Conservation (phyloP, 1,140 invertebrate species). For the Lordiphosa collinella region DNA sequence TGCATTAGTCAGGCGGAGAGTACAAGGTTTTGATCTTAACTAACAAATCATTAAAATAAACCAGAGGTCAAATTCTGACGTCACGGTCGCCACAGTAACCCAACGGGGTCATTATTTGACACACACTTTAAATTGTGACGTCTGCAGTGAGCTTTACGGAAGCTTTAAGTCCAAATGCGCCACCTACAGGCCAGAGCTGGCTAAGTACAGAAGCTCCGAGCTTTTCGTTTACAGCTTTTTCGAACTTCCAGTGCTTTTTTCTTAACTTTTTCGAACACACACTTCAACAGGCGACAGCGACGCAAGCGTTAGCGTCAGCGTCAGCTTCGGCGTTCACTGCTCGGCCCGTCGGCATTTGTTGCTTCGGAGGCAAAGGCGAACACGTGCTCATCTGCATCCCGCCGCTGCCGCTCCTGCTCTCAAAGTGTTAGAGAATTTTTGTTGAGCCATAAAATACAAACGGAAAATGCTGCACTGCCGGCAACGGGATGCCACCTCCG, state of each 20-base stretch:
- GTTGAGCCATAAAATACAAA: slow-evolving; percentile 5
- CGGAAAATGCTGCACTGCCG: slow-evolving; percentile 37
- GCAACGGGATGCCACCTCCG: slow-evolving; percentile 28
- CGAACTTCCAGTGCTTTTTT: slow-evolving; percentile 48
- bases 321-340: not conserved
- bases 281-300: slow-evolving; percentile 66
- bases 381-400: slow-evolving; percentile 56
- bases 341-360: slow-evolving; percentile 49
- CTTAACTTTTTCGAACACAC: slow-evolving; percentile 54
- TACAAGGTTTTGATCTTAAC: not conserved
- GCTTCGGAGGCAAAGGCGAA: slow-evolving; percentile 23
- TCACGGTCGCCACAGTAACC: slow-evolving; percentile 43
- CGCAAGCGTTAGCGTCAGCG: slow-evolving; percentile 4
- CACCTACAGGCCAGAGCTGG: not conserved
- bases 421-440: slow-evolving; percentile 11
- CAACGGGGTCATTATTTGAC: slow-evolving; percentile 16
- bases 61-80: slow-evolving; percentile 26
- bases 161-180: slow-evolving; percentile 7
- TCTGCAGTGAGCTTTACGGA: not conserved
- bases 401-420: not conserved
- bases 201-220: slow-evolving; percentile 13
- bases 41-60: too few relatives aligned
- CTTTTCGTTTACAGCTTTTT: slow-evolving; percentile 23
- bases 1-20: slow-evolving; percentile 13
- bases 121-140: slow-evolving; percentile 32